Base-by-base conservation (phyloP, 2,797 vertebrate genomes). In the Pipistrellus pipistrellus region DNA sequence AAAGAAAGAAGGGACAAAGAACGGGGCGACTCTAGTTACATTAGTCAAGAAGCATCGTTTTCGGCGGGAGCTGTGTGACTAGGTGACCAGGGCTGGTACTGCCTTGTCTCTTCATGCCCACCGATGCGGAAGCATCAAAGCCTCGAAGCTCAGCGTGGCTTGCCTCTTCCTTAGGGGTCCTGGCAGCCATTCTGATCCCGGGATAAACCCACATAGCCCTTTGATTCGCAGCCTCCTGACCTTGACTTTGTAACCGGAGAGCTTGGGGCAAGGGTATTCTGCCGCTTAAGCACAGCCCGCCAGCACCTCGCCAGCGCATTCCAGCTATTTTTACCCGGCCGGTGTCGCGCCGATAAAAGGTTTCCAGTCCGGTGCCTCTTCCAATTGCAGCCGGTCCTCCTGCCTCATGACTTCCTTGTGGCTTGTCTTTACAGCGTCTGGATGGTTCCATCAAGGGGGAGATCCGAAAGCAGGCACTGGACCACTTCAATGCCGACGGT, bases 401-500 rank as follows among this genome's bases (percentile, higher is more conserved):
- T 95, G n/a, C 76, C 73, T 95, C 57, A 95, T 96, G 72, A 88
- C 96, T 96, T 93, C 64, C 7, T 55, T 93, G 0, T 82, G 95
- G 88, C 95, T 96, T 96, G 66, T 97, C 95, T 97, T 96, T 96
- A 46, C 97, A 99, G 99, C 99, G 99, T 88, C 97, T 99, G 98
- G 99, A 99, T 93, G 99, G 99, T 83, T 99, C 99, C 21, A 99
- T 99, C 98, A 99, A 99, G 97, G 99, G 99, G 97, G 99, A 99
- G 98, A 98, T 99, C 97, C 98, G 99, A 95, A 99, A 99, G 97
- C 99, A 99, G 98, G 99, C 99, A 1, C 98, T 99, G 89, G 99
- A 99, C 98, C 99, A 99, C 98, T 99, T 99, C 98, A 99, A 99
- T 82, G 99, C 99, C 0, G 99, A 99, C 96, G 99, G 99, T 96